phyloP scores from a whole-genome alignment of 1,140 invertebrate genomes.

The Glossosoma conforme region DNA sequence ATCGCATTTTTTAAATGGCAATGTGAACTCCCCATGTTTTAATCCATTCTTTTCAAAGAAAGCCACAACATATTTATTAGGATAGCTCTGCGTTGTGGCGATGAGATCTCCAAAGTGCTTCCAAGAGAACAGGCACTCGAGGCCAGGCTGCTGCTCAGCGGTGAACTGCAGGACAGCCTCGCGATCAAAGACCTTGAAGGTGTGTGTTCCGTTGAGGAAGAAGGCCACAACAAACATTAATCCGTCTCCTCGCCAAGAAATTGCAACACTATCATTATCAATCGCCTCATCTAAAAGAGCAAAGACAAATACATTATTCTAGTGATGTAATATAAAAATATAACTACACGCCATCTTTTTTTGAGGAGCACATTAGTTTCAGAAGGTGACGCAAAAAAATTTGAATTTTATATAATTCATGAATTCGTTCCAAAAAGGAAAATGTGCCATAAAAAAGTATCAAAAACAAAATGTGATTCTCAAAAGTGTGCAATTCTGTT shows the following conservation, averaged over 20 bases:
- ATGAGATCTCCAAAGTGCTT: slow-evolving; percentile 76
- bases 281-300: slow-evolving; percentile 35
- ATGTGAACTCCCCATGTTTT: slow-evolving; percentile 73
- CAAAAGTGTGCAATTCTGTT: no score
- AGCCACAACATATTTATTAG: slow-evolving; percentile 67
- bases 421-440: no score
- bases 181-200: slow-evolving; percentile 69
- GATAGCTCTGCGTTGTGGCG: slow-evolving; percentile 60
- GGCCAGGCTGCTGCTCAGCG: slow-evolving; percentile 64
- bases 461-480: no score
- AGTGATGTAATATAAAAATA: no score
- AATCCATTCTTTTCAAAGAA: slow-evolving; percentile 93
- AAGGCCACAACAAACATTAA: slow-evolving; percentile 74
- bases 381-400: no score
- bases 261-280: slow-evolving; percentile 52
- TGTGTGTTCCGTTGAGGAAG: slow-evolving; percentile 44
- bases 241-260: slow-evolving; percentile 84
- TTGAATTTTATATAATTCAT: no score
- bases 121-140: slow-evolving; percentile 70
- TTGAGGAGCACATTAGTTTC: no score
- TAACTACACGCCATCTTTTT: no score
- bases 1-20: slow-evolving; percentile 58
- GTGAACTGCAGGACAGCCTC: slow-evolving; percentile 68
- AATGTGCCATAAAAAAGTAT: no score
- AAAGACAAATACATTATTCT: no score